Evolutionary conservation across 2,113 vertebrate genomes (phyloP).

Genomic region (Oryzias melastigma): DNA sequence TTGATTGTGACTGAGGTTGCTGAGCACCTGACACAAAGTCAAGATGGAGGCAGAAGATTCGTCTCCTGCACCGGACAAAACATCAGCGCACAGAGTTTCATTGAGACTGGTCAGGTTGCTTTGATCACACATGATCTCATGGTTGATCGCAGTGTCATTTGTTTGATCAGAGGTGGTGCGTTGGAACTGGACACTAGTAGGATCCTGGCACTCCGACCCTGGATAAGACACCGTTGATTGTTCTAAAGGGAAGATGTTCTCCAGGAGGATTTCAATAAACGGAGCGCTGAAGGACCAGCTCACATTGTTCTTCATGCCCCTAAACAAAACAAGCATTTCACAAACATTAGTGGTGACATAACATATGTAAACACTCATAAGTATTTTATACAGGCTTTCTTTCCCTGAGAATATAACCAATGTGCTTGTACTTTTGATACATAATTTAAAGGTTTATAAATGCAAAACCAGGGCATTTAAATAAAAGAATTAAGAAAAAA

Average conservation of each 20-base stretch:
- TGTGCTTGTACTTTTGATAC: too few species aligned
- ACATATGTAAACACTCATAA: neutral
- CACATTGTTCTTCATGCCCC: constrained; percentile 79
- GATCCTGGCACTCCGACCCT: constrained; percentile 46
- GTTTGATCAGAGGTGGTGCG: constrained; percentile 13
- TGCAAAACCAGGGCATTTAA: too few species aligned
- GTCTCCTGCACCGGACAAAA: constrained; percentile 30
- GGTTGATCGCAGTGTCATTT: neutral
- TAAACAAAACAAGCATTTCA: constrained; percentile 45
- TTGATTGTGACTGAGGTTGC: constrained; percentile 48
- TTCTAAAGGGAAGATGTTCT: constrained; percentile 51
- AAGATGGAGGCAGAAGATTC: constrained; percentile 24
- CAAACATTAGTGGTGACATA: neutral
- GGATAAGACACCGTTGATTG: constrained; percentile 43
- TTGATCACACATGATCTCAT: constrained; percentile 55
- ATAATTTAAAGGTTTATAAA: too few species aligned
- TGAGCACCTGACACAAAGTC: constrained; percentile 64
- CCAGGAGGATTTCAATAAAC: constrained; percentile 68
- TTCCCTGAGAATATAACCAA: too few species aligned
- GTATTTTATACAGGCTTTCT: too few species aligned
- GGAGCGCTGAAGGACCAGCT: constrained; percentile 76
- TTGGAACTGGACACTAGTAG: constrained; percentile 13
- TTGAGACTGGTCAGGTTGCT: constrained; percentile 59
- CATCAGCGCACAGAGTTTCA: constrained; percentile 68
- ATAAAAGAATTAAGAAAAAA: too few species aligned